phyloP scores from a whole-genome alignment of 2,113 vertebrate genomes.

The Prolemur simus region DNA sequence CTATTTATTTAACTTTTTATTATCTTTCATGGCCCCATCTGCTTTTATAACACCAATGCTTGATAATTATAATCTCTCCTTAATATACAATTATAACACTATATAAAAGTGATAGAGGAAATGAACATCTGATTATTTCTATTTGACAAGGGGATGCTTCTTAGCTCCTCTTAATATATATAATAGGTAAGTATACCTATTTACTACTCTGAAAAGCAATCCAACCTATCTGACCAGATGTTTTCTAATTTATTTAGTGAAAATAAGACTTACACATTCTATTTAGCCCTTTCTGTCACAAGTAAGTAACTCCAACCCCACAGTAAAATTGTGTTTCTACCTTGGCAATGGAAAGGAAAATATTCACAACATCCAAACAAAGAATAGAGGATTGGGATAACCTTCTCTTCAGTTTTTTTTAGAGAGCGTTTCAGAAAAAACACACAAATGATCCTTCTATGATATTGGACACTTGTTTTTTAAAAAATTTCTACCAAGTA shows the following conservation, averaged over 20 bases:
- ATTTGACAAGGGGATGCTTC: neutral
- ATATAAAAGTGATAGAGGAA: neutral
- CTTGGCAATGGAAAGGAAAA: neutral
- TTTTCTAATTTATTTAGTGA: neutral
- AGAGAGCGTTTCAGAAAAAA: neutral
- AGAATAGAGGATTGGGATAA: neutral
- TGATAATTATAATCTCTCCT: neutral
- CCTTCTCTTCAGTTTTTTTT: neutral
- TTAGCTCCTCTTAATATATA: neutral
- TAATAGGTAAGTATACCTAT: neutral
- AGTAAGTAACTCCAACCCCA: neutral
- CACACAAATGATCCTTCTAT: neutral
- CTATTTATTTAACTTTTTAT: neutral
- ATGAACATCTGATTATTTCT: neutral
- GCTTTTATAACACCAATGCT: neutral
- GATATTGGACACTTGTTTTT: neutral
- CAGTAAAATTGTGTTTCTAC: neutral
- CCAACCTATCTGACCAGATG: neutral
- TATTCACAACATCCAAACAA: neutral
- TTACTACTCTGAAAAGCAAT: neutral
- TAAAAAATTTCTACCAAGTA: neutral
- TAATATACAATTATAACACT: neutral
- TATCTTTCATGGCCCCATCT: neutral
- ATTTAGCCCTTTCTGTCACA: neutral
- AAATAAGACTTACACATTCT: neutral